Evolutionary conservation across 37 sponge, comb jelly and placozoan species (phyloP).

Genomic region (Aplysina aerophoba): DNA sequence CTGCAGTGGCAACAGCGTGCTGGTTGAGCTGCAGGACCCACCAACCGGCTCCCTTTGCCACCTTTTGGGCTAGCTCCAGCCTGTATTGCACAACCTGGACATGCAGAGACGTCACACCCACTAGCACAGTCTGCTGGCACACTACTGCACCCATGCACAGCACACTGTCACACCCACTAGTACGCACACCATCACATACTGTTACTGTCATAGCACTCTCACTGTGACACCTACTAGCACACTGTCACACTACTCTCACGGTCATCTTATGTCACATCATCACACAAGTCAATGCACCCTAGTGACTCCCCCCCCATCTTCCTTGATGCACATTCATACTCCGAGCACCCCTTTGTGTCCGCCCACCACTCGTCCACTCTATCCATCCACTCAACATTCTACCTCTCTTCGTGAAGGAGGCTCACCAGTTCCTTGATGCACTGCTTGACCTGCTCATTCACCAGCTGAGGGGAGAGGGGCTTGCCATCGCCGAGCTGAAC

Average conservation of each 20-base stretch:
- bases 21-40: slow-evolving; percentile 37
- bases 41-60: slow-evolving; percentile 50
- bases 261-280: too few relatives aligned
- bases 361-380: too few relatives aligned
- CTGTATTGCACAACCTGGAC: slow-evolving; percentile 51
- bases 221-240: not conserved
- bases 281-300: too few relatives aligned
- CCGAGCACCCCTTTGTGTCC: too few relatives aligned
- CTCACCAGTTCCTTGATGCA: slow-evolving; percentile 21
- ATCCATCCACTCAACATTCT: too few relatives aligned
- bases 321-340: too few relatives aligned
- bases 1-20: slow-evolving; percentile 37
- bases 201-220: not conserved
- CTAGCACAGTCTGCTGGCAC: not conserved
- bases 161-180: not conserved
- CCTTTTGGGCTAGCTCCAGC: slow-evolving; percentile 24
- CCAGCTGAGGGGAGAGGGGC: not conserved
- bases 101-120: not conserved
- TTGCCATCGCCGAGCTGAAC: slow-evolving; percentile 16
- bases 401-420: not conserved
- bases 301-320: too few relatives aligned
- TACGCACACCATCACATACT: not conserved
- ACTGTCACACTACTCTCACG: not conserved
- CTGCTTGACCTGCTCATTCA: slow-evolving; percentile 7
- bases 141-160: not conserved